Evolutionary conservation across 2,113 vertebrate genomes (phyloP).

Genomic region (Paracyprichromis sp.): DNA sequence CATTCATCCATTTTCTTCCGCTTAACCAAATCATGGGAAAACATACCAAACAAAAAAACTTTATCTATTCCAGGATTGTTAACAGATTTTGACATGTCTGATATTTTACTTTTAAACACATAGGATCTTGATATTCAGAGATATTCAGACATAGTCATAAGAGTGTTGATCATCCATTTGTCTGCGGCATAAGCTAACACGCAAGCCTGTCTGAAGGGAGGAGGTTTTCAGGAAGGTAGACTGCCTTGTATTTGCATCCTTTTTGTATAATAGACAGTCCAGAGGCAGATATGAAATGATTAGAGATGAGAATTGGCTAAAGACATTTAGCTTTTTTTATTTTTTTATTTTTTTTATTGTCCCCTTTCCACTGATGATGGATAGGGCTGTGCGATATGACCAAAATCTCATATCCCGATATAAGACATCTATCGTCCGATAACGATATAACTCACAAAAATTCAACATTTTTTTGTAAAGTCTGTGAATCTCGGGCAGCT

Average conservation of each 20-base stretch:
- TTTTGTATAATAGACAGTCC: not conserved
- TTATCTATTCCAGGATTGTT: not conserved
- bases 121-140: not conserved
- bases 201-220: not conserved
- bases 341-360: not conserved
- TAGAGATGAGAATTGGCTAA: not conserved
- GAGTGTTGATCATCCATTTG: not conserved
- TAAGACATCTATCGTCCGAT: not conserved
- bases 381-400: not conserved
- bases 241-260: not conserved
- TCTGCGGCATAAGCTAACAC: accelerated
- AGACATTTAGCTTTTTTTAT: not conserved
- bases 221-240: not conserved
- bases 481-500: not conserved
- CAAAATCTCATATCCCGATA: not conserved
- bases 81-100: not conserved
- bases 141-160: not conserved
- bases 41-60: not conserved
- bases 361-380: not conserved
- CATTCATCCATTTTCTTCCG: not conserved
- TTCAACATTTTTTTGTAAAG: not conserved
- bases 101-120: not conserved
- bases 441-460: accelerated
- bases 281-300: not conserved
- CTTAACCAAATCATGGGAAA: not conserved